Conservation (phyloP, 2,797 vertebrate species). For the Sandelia bainsii region DNA sequence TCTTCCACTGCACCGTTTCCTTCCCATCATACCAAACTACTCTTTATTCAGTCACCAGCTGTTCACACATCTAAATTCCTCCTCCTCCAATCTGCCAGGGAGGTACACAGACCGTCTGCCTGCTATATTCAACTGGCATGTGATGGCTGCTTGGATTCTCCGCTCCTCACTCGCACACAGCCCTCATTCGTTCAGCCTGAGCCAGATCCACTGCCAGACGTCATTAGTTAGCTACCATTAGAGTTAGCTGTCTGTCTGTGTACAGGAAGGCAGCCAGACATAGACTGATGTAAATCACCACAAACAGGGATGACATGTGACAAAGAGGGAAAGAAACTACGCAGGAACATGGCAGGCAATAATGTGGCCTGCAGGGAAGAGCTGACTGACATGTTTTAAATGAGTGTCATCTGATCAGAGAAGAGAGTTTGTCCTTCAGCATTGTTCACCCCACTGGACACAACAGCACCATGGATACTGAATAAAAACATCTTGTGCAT, state of each 20-base stretch:
- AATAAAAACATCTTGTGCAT: slow-evolving; percentile 15
- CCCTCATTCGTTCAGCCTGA: slow-evolving; percentile 49
- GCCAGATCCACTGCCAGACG: slow-evolving; percentile 42
- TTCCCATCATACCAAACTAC: slow-evolving; percentile 16
- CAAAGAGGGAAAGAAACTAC: slow-evolving; percentile 24
- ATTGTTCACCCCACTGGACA: slow-evolving; percentile 19
- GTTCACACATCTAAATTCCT: slow-evolving; percentile 56
- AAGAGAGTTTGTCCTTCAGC: slow-evolving; percentile 58
- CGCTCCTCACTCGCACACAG: slow-evolving; percentile 31
- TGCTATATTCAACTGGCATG: slow-evolving; percentile 48
- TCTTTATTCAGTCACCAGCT: slow-evolving; percentile 60
- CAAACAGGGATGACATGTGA: slow-evolving; percentile 54
- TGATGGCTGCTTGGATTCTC: slow-evolving; percentile 39
- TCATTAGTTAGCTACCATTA: slow-evolving; percentile 56
- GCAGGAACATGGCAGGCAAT: slow-evolving; percentile 32
- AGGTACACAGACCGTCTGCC: slow-evolving; percentile 42
- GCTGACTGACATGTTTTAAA: slow-evolving; percentile 58
- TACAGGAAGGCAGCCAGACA: slow-evolving; percentile 36
- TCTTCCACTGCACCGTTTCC: slow-evolving; percentile 12
- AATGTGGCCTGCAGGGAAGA: slow-evolving; percentile 29
- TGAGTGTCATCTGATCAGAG: slow-evolving; percentile 58
- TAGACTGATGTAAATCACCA: slow-evolving; percentile 60
- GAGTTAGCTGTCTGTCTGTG: slow-evolving; percentile 34
- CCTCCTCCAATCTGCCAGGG: slow-evolving; percentile 40
- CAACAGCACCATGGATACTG: background rate